These are phyloP conservation scores for Heterodera filipjevi DNA, from an alignment of 2,888 invertebrate species.

Conservation along the genomic window DNA sequence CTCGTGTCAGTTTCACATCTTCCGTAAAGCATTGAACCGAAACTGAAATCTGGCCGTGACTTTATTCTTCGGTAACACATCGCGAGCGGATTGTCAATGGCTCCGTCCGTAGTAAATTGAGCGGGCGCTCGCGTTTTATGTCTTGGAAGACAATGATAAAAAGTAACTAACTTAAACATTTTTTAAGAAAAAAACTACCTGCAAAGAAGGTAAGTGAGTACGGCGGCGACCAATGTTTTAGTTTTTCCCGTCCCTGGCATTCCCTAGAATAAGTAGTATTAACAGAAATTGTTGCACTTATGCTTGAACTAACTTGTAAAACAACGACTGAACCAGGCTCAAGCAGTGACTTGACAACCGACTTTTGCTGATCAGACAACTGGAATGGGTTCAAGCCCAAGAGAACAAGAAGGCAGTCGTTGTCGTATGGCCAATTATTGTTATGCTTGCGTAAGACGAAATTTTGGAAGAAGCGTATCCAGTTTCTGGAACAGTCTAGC, in stretches of 20 bases:
- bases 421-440: background rate
- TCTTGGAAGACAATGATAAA: background rate
- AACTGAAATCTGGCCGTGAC: background rate
- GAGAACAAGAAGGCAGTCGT: background rate
- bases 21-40: background rate
- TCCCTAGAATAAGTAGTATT: background rate
- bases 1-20: background rate
- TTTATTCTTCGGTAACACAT: background rate
- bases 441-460: background rate
- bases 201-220: background rate
- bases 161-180: too few species aligned
- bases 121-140: background rate
- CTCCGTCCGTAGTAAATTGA: background rate
- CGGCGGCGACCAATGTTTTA: background rate
- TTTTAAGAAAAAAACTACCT: background rate
- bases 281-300: background rate
- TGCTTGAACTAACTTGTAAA: background rate
- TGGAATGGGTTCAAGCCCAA: background rate
- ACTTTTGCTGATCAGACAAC: background rate
- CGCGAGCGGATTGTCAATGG: too few species aligned
- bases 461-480: background rate
- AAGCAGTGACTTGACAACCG: background rate
- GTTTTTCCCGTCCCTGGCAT: background rate
- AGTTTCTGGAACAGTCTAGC: background rate
- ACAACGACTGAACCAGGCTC: background rate